Conservation (phyloP, 1,140 invertebrate species). For the Mercenaria mercenaria region DNA sequence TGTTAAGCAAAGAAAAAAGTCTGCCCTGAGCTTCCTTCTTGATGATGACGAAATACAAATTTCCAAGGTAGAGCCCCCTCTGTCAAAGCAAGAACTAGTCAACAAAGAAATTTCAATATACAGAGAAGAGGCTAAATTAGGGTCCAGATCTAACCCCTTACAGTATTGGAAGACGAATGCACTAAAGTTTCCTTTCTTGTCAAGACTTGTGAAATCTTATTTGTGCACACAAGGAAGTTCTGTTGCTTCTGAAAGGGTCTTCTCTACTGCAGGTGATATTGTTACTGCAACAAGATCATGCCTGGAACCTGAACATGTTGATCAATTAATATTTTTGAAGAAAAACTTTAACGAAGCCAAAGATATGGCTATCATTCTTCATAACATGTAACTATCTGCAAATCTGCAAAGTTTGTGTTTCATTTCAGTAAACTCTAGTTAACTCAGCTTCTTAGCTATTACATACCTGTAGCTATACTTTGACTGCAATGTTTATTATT, state of each 20-base stretch:
- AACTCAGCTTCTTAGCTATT: too few species aligned
- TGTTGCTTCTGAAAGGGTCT: neutral
- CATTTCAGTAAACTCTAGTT: too few species aligned
- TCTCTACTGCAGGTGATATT: neutral
- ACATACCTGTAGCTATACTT: too few species aligned
- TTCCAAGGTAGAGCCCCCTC: neutral
- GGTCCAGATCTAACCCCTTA: neutral
- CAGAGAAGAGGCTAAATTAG: neutral
- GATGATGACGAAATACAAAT: neutral
- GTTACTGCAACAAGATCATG: neutral
- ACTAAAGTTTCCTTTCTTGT: neutral
- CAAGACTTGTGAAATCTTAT: neutral
- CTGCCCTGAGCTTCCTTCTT: neutral
- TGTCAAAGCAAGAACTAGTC: neutral
- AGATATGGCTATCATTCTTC: neutral
- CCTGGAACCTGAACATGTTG: neutral
- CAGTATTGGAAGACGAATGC: neutral
- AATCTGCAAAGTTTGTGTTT: too few species aligned
- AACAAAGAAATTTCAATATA: neutral
- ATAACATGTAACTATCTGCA: neutral
- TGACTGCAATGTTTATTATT: too few species aligned
- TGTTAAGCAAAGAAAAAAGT: neutral
- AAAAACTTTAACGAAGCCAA: neutral
- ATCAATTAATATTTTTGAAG: neutral
- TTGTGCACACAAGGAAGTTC: neutral